phyloP scores from a whole-genome alignment of 1,140 invertebrate genomes.

The Armadillidium nasatum region DNA sequence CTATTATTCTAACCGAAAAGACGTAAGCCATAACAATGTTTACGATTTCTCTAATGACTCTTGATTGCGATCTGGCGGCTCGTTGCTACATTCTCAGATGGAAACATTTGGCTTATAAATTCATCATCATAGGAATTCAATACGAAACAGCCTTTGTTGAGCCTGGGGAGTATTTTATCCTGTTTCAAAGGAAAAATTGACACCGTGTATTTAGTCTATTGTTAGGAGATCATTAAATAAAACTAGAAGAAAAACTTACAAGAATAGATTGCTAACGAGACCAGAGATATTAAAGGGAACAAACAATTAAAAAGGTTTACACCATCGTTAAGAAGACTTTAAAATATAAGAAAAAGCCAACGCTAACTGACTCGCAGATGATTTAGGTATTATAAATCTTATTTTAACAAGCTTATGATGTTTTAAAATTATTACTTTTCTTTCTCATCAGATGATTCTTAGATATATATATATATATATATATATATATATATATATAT shows the following conservation, averaged over 20 bases:
- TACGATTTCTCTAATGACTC: neutral
- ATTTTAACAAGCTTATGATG: too few relatives aligned
- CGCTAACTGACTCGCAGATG: too few relatives aligned
- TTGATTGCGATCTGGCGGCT: slow-evolving; percentile 2
- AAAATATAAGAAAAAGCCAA: neutral
- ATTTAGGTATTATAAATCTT: too few relatives aligned
- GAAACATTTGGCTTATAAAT: neutral
- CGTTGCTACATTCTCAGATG: neutral
- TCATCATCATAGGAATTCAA: slow-evolving; percentile 4
- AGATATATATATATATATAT: neutral
- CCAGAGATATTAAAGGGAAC: neutral
- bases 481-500: neutral
- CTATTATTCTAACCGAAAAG: slow-evolving; percentile 8
- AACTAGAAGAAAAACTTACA: neutral
- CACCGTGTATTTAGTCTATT: slow-evolving; percentile 3
- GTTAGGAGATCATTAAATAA: neutral
- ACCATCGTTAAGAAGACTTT: neutral
- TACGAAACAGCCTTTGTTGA: neutral
- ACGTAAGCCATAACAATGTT: slow-evolving; percentile 4
- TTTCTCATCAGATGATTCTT: too few relatives aligned
- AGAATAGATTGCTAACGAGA: neutral
- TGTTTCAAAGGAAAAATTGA: neutral
- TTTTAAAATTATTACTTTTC: too few relatives aligned
- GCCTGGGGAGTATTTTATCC: neutral
- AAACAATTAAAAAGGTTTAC: slow-evolving; percentile 5